Evolutionary conservation across 1,140 invertebrate species (phyloP).

Genomic region (Drosophila arawakana): DNA sequence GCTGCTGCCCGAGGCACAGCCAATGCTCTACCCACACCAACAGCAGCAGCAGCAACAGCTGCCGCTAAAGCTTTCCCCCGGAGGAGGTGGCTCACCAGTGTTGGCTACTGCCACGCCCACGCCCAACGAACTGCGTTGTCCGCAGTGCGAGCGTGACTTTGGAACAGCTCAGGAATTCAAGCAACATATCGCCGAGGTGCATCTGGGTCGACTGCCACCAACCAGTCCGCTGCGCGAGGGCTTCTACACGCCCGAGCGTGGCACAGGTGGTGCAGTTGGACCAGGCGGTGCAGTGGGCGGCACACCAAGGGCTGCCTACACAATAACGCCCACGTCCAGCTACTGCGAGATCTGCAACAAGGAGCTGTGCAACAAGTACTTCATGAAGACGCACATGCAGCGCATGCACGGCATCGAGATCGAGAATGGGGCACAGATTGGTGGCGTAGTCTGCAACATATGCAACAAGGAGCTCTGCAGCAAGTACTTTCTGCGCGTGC

Average conservation of each 20-base stretch:
- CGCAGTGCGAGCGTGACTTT: constrained; percentile 87
- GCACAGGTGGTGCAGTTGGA: constrained; percentile 23
- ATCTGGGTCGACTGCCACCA: constrained; percentile 71
- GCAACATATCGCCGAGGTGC: constrained; percentile 87
- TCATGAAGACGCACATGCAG: constrained; percentile 99
- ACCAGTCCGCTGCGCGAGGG: constrained; percentile 78
- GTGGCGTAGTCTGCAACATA: constrained; percentile 97
- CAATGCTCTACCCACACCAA: constrained; percentile 61
- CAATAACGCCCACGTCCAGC: constrained; percentile 90
- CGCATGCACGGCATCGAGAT: constrained; percentile 99
- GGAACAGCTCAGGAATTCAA: constrained; percentile 85
- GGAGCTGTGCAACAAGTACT: constrained; percentile 99
- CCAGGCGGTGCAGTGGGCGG: constrained; percentile 40
- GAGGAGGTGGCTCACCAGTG: constrained; percentile 26
- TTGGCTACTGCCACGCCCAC: constrained; percentile 31
- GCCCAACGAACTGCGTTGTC: constrained; percentile 84
- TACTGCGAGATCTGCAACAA: constrained; percentile 99
- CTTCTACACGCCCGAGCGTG: constrained; percentile 78
- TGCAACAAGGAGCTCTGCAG: constrained; percentile 99
- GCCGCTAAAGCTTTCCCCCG: constrained; percentile 63
- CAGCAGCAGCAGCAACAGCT: constrained; percentile 45
- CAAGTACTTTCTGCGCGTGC: constrained; percentile 98
- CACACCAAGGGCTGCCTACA: constrained; percentile 74
- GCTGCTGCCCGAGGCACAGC: constrained; percentile 53
- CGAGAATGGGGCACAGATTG: constrained; percentile 95